Percentiles rank a stretch among this genome's conserved stretches.
Evolutionary conservation across 2,888 invertebrate species (phyloP).

Genomic region (Melanostoma mellinum): DNA sequence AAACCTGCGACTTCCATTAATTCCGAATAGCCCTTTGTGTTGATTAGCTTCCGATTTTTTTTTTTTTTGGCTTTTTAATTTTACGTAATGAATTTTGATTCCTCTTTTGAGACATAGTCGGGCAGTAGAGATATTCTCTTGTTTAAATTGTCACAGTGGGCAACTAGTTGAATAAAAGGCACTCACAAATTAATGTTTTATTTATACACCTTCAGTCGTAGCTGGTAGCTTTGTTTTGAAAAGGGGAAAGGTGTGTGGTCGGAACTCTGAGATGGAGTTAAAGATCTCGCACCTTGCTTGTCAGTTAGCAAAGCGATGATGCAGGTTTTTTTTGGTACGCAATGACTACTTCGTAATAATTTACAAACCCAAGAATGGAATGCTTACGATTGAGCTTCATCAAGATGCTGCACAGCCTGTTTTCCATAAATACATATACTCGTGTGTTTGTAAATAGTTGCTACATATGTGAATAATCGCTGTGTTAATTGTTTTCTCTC

Average conservation of each 20-base stretch:
- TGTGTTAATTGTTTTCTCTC: no score
- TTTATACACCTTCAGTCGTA: not conserved
- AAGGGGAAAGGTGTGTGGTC: not conserved
- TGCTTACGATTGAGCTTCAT: no score
- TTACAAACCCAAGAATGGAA: no score
- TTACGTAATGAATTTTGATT: not conserved
- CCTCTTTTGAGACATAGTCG: not conserved
- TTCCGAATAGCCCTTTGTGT: constrained; percentile 42
- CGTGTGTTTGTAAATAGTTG: no score
- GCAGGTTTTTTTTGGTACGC: no score
- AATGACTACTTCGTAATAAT: no score
- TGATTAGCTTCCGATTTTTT: not conserved
- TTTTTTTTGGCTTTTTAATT: not conserved
- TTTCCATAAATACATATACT: no score
- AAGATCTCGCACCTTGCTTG: no score
- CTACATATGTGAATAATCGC: no score
- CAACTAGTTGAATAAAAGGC: constrained; percentile 13
- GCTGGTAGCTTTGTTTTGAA: not conserved
- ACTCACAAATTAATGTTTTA: constrained; percentile 9
- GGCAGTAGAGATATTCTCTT: not conserved
- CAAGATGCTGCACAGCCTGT: no score
- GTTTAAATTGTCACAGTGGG: constrained; percentile 8
- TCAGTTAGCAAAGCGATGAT: no score
- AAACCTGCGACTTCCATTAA: constrained; percentile 13
- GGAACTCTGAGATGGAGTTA: not conserved